Base-by-base conservation (phyloP, 53 echinoderm and acorn worm species). In the Hippasteria phrygiana region DNA sequence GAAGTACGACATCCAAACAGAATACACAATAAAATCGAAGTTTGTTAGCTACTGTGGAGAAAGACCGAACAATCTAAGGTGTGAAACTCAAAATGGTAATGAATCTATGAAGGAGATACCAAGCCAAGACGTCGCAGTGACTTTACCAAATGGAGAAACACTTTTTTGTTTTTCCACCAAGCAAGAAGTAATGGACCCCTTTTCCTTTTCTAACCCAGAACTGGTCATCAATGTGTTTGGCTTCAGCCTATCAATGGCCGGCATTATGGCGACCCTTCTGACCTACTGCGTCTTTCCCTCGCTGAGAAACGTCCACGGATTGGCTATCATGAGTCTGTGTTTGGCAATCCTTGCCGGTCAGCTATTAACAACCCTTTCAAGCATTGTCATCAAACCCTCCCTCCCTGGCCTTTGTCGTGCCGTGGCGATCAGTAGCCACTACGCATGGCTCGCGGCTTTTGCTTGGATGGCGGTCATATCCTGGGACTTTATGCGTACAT, bases 391-490 rank as follows among this genome's bases (percentile, higher is more conserved):
- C 74, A 74, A 43, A 2, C 28, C 27, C 45, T 74, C 74, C 0
- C 20, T 36, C 27, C 73, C 24, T 7, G 55, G 81, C 43, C 81
- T 89, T 24, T 77, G 80, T 12, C 54, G 26, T 8, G 55, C 65
- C 27, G 70, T 80, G 13, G 80, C 54, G 6, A 29, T 53, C 48
- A 14, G 70, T 8, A 59, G 55, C 4, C 90, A 89, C 39, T 89
- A 89, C 81, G 40, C 53, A 8, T 89, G 90, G 90, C 53, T 89
- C 28, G 50, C 90, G 34, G 37, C 70, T 1, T 90, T 82, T 43
- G 81, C 83, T 2, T 90, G 90, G 90, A 90, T 90, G 90, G 82
- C 90, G 0, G 73, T 72, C 18, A 82, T 90, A 37, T 80, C 90
- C 12, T 90, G 72, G 81, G 81, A 90, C 74, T 81, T 90, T n/a